Conservation (phyloP, 1,140 invertebrate species). For the Philopotamus ludificatus region DNA sequence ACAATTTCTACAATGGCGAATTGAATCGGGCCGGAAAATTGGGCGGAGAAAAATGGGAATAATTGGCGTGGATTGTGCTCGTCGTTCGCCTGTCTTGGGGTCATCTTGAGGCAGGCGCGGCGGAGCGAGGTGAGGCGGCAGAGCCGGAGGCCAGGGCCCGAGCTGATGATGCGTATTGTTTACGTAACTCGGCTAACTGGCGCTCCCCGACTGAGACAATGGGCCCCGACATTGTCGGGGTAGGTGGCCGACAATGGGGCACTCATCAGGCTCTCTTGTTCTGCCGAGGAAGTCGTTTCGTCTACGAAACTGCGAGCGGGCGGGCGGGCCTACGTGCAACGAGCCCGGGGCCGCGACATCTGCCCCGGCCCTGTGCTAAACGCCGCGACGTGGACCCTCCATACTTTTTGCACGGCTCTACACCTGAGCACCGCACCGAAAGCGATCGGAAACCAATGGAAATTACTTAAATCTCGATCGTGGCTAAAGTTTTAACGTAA, state of each 20-base stretch:
- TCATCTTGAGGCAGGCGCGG: background rate
- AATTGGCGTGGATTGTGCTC: background rate
- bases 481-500: too few relatives aligned
- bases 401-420: background rate
- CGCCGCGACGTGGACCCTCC: slow-evolving; percentile 3
- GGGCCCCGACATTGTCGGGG: too few relatives aligned
- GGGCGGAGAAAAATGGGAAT: too few relatives aligned
- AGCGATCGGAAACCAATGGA: slow-evolving; percentile 6
- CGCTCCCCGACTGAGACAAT: background rate
- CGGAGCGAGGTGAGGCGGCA: background rate
- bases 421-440: background rate
- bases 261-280: slow-evolving; percentile 41
- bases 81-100: background rate
- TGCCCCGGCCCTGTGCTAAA: background rate
- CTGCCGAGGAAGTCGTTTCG: slow-evolving; percentile 40
- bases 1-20: too few relatives aligned
- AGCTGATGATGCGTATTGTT: slow-evolving; percentile 28
- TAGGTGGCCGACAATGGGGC: background rate
- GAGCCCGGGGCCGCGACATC: slow-evolving; percentile 10
- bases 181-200: slow-evolving; percentile 22
- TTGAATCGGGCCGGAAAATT: too few relatives aligned
- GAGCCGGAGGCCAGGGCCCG: too few relatives aligned
- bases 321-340: slow-evolving; percentile 4
- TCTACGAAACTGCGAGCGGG: slow-evolving; percentile 25
- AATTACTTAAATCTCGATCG: background rate